Percentiles rank a stretch among this genome's conserved stretches.
Evolutionary conservation across 2,797 vertebrate genomes (phyloP).

Genomic region (Mus caroli): DNA sequence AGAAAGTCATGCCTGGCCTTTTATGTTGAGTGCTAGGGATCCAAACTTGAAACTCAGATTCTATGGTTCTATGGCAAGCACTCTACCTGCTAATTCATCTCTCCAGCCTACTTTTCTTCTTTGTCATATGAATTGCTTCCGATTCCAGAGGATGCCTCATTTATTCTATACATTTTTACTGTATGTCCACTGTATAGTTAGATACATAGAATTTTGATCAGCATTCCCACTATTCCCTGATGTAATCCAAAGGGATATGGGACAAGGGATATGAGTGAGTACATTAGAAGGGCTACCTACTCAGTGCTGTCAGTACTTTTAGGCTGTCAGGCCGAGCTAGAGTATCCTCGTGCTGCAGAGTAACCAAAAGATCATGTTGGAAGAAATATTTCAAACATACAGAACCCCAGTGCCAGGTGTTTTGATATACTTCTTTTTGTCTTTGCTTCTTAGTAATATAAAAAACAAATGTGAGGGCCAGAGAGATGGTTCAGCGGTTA

Average conservation of each 20-base stretch:
- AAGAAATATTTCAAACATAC: background rate
- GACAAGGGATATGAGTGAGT: background rate
- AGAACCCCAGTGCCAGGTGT: conserved; percentile 7
- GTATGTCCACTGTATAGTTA: background rate
- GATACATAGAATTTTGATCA: conserved; percentile 4
- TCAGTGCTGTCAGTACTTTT: background rate
- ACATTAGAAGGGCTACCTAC: background rate
- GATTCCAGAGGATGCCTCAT: conserved; percentile 35
- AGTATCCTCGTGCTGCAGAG: background rate
- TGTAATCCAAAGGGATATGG: background rate
- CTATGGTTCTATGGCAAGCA: background rate
- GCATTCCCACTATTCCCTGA: background rate
- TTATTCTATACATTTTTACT: background rate
- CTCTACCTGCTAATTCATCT: background rate
- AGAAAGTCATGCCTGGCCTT: background rate
- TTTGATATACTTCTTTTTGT: background rate
- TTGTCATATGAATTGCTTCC: background rate
- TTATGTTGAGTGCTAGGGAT: background rate
- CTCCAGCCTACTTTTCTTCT: background rate
- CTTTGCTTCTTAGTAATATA: conserved; percentile 52
- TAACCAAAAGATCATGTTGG: background rate
- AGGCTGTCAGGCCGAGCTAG: background rate
- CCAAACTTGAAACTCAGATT: background rate
- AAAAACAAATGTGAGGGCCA: background rate
- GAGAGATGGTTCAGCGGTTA: too few relatives aligned